A percentile compares a stretch with the other conserved stretches of the same genome.
These are phyloP conservation scores for Monochamus saltuarius DNA, from an alignment of 1,140 invertebrate species.

Conservation along the genomic window DNA sequence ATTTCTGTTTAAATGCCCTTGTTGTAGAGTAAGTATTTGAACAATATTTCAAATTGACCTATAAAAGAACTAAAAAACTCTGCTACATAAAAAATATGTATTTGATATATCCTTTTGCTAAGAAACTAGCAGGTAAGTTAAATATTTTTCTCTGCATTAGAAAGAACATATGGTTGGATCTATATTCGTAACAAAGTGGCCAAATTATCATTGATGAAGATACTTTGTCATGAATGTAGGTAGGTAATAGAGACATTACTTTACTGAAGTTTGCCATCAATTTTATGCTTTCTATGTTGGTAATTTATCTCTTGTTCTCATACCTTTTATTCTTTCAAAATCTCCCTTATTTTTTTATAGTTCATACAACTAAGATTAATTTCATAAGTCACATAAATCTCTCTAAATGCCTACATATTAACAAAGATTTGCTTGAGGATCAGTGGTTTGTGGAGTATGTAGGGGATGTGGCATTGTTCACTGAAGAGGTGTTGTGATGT, in stretches of 20 bases:
- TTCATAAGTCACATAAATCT: slow-evolving; percentile 38
- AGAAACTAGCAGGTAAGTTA: no score
- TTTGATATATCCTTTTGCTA: no score
- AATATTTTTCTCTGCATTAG: no score
- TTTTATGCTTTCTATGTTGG: slow-evolving; percentile 10
- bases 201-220: no score
- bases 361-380: slow-evolving; percentile 29
- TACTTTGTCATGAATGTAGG: slow-evolving; percentile 15
- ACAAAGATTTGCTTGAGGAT: slow-evolving; percentile 40
- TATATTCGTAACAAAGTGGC: no score
- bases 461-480: slow-evolving; percentile 30
- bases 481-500: slow-evolving; percentile 43
- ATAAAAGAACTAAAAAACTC: no score
- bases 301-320: not conserved
- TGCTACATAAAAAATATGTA: no score
- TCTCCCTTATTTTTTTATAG: slow-evolving; percentile 4
- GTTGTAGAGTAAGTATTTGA: no score
- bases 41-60: no score
- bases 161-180: no score
- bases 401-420: slow-evolving; percentile 34
- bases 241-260: slow-evolving; percentile 22
- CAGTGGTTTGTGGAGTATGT: slow-evolving; percentile 34
- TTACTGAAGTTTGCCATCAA: slow-evolving; percentile 16
- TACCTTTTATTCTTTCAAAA: slow-evolving; percentile 16
- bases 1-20: no score